Conservation (phyloP, 2,888 invertebrate species). For the Andrena hattorfiana region DNA sequence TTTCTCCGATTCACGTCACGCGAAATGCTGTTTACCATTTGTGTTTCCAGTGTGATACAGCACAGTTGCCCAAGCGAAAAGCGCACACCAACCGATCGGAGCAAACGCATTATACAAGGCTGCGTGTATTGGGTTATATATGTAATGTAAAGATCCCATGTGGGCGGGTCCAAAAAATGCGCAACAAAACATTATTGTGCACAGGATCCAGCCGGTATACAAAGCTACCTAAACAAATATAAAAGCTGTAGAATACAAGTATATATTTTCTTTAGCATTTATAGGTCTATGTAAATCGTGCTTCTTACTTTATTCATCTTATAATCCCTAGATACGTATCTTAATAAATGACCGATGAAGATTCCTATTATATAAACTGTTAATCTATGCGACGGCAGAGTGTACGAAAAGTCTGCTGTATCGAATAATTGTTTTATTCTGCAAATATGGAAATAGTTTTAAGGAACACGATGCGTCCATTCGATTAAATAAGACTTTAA, state of each 20-base stretch:
- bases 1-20: not conserved
- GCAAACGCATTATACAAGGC: conserved; percentile 90
- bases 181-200: conserved; percentile 85
- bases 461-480: not conserved
- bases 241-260: not conserved
- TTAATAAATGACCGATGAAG: conserved; percentile 87
- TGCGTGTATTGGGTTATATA: conserved; percentile 88
- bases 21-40: conserved; percentile 70
- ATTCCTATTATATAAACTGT: conserved; percentile 90
- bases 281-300: not conserved
- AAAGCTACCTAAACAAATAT: conserved; percentile 83
- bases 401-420: conserved; percentile 90
- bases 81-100: conserved; percentile 89
- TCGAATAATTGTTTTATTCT: conserved; percentile 89
- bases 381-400: conserved; percentile 88
- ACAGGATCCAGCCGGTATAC: conserved; percentile 87
- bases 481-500: not conserved
- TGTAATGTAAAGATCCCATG: conserved; percentile 88
- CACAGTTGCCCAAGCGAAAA: conserved; percentile 90
- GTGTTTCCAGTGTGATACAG: conserved; percentile 88
- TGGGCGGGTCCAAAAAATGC: conserved; percentile 88
- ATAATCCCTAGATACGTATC: conserved; percentile 84
- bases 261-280: not conserved
- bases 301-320: conserved; percentile 86
- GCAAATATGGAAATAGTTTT: conserved; percentile 67